Conservation (phyloP, 2,113 vertebrate genomes). For the Indicator maculatus region DNA sequence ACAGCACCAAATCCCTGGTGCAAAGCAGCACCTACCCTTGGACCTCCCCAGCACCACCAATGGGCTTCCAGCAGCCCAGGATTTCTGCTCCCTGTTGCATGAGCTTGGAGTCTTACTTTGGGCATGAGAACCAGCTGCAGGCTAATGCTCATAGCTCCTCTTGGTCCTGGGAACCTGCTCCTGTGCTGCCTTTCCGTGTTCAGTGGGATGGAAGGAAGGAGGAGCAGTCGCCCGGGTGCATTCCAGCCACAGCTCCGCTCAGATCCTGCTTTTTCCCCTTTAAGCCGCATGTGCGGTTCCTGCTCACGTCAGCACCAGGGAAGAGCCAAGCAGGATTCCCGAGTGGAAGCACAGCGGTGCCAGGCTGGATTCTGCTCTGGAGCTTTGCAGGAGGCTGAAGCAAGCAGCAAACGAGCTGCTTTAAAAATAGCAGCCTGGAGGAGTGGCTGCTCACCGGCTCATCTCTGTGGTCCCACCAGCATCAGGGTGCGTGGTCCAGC, state of each 20-base stretch:
- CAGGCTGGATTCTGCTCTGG: neutral
- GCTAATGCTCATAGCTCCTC: neutral
- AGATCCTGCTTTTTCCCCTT: conserved; percentile 28
- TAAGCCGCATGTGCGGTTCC: neutral
- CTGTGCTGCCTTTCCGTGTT: neutral
- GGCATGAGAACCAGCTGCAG: neutral
- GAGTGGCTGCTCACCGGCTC: neutral
- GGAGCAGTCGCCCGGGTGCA: neutral
- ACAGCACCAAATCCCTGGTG: neutral
- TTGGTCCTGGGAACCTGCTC: neutral
- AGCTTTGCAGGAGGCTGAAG: conserved; percentile 7
- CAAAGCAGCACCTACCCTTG: neutral
- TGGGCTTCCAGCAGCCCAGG: neutral
- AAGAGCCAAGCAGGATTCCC: conserved; percentile 11
- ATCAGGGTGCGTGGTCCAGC: accelerated
- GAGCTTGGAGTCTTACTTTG: accelerated
- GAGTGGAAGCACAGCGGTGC: neutral
- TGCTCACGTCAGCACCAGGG: neutral
- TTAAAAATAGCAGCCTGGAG: neutral
- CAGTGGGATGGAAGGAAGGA: neutral
- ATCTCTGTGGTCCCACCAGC: accelerated
- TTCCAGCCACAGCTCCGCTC: neutral
- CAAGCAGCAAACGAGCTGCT: neutral
- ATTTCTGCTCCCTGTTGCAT: neutral
- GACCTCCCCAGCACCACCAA: accelerated